A percentile compares a stretch with the other conserved stretches of the same genome.
These are phyloP conservation scores for Scartelaos histophorus DNA, from an alignment of 2,113 vertebrate species.

Conservation along the genomic window DNA sequence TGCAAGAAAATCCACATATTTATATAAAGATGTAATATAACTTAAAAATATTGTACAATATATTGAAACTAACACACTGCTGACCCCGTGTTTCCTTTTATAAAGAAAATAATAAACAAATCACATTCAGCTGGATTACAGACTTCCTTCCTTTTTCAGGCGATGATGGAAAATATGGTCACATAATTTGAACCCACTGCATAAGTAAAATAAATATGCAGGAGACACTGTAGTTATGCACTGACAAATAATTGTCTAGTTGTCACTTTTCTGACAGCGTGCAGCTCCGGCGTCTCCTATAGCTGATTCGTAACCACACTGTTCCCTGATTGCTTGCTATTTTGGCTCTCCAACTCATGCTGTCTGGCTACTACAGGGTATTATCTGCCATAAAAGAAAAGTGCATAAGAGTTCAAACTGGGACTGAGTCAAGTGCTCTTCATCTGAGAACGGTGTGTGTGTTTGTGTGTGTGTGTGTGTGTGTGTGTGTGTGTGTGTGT, in stretches of 20 bases:
- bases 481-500: slow-evolving; percentile 30
- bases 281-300: slow-evolving; percentile 31
- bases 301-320: slow-evolving; percentile 33
- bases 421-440: slow-evolving; percentile 71
- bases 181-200: not conserved
- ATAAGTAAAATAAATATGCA: slow-evolving; percentile 4
- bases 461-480: slow-evolving; percentile 32
- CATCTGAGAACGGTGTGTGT: slow-evolving; percentile 45
- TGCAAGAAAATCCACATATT: not conserved
- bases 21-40: not conserved
- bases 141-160: not conserved
- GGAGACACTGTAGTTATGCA: not conserved
- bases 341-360: slow-evolving; percentile 33
- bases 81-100: not conserved
- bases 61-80: not conserved
- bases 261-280: slow-evolving; percentile 18
- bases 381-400: slow-evolving; percentile 53
- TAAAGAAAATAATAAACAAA: not conserved
- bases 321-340: slow-evolving; percentile 25
- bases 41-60: too few relatives aligned
- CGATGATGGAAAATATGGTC: slow-evolving; percentile 1
- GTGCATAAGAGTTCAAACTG: slow-evolving; percentile 61
- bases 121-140: not conserved
- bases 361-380: slow-evolving; percentile 42
- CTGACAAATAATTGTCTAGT: slow-evolving; percentile 20